These are phyloP conservation scores for Scaptomyza pallida DNA, from an alignment of 1,140 invertebrate species.

Conservation along the genomic window DNA sequence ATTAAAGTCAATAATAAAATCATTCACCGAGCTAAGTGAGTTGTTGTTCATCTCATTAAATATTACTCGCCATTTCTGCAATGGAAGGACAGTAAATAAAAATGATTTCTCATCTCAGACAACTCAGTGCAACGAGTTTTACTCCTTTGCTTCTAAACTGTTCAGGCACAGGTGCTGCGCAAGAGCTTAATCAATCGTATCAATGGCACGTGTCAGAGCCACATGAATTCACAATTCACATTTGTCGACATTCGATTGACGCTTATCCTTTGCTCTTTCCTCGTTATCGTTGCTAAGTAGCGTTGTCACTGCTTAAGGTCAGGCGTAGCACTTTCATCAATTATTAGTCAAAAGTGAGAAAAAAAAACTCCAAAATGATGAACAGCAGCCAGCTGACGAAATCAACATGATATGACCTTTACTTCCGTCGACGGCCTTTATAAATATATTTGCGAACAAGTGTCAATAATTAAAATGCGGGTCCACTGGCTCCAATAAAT, in stretches of 20 bases:
- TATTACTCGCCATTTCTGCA: neutral
- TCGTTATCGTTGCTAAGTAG: constrained; percentile 54
- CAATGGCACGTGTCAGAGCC: constrained; percentile 66
- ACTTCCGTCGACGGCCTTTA: neutral
- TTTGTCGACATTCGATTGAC: constrained; percentile 60
- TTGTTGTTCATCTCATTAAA: constrained; percentile 4
- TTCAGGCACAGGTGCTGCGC: neutral
- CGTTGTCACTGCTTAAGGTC: constrained; percentile 31
- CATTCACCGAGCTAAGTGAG: neutral
- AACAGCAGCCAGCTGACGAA: constrained; percentile 5
- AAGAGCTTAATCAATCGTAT: constrained; percentile 18
- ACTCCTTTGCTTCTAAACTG: neutral
- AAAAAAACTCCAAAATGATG: constrained; percentile 15
- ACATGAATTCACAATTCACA: constrained; percentile 73
- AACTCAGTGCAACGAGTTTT: neutral
- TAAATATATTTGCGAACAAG: constrained; percentile 52
- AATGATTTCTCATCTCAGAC: constrained; percentile 16
- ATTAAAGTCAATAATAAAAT: constrained; percentile 32
- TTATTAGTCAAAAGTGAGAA: constrained; percentile 28
- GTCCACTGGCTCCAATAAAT: constrained; percentile 2
- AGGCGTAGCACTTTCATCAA: constrained; percentile 42
- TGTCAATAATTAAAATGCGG: constrained; percentile 64
- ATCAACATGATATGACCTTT: constrained; percentile 7
- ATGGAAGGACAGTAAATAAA: neutral
- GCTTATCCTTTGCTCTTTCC: neutral